Evolutionary conservation across 2,113 vertebrate species (phyloP).

Genomic region (Gymnocephalus cernua): DNA sequence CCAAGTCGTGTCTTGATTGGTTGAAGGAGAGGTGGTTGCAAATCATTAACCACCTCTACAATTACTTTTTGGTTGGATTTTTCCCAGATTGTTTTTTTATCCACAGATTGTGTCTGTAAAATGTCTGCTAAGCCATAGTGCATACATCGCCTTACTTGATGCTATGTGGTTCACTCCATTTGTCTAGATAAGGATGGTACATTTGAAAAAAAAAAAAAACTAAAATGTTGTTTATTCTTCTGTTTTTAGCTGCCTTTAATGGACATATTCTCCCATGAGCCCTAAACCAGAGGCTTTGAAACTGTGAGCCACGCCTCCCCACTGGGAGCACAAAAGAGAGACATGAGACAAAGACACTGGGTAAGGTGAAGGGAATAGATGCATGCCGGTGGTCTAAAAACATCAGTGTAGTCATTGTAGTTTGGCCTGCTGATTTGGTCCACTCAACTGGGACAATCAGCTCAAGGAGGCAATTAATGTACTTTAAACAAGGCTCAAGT

Average conservation of each 20-base stretch:
- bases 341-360: not conserved
- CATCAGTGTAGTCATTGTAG: not conserved
- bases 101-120: no score
- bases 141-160: no score
- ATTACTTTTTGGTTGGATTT: not conserved
- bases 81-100: not conserved
- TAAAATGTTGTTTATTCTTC: not conserved
- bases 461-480: not conserved
- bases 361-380: not conserved
- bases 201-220: no score
- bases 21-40: not conserved
- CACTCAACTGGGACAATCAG: not conserved
- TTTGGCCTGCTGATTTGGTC: not conserved
- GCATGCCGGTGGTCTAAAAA: not conserved
- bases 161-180: no score
- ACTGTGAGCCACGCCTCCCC: not conserved
- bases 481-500: not conserved
- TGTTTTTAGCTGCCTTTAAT: not conserved
- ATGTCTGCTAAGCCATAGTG: no score
- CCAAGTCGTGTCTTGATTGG: slow-evolving; percentile 28
- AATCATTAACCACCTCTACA: not conserved
- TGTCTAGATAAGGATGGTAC: no score
- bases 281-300: not conserved
- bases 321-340: not conserved
- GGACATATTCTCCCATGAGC: not conserved